These are phyloP conservation scores for Ectobius pallidus DNA, from an alignment of 2,888 invertebrate genomes.

Conservation along the genomic window DNA sequence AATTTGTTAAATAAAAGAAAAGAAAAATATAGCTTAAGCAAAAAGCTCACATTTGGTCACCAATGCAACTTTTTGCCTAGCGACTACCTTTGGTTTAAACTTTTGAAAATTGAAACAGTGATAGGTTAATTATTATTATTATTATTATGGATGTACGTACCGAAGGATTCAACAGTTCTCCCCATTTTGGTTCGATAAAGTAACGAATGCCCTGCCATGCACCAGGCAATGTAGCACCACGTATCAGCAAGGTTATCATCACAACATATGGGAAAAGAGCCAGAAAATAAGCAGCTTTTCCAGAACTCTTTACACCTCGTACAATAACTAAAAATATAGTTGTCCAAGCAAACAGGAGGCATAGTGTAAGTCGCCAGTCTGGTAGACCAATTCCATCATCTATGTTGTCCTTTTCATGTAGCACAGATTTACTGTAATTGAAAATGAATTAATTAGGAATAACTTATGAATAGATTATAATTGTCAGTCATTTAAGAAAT, in stretches of 20 bases:
- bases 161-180: constrained; percentile 69
- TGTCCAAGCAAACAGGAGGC: constrained; percentile 71
- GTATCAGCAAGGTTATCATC: constrained; percentile 72
- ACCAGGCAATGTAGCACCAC: constrained; percentile 64
- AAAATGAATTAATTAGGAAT: too few species aligned
- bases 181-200: constrained; percentile 82
- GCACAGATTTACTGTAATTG: constrained; percentile 57
- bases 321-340: constrained; percentile 71
- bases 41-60: too few species aligned
- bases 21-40: too few species aligned
- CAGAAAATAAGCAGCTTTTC: constrained; percentile 87
- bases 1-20: too few species aligned
- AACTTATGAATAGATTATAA: too few species aligned
- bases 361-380: constrained; percentile 71
- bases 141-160: constrained; percentile 59
- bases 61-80: too few species aligned
- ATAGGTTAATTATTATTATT: too few species aligned
- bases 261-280: constrained; percentile 85
- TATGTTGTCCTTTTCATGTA: constrained; percentile 58
- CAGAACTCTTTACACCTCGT: constrained; percentile 77
- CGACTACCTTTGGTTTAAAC: too few species aligned
- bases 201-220: constrained; percentile 76
- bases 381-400: constrained; percentile 58
- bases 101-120: too few species aligned
- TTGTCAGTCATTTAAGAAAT: too few species aligned